These are phyloP conservation scores for Alaudala cheleensis DNA, from an alignment of 2,113 vertebrate genomes.

Conservation along the genomic window DNA sequence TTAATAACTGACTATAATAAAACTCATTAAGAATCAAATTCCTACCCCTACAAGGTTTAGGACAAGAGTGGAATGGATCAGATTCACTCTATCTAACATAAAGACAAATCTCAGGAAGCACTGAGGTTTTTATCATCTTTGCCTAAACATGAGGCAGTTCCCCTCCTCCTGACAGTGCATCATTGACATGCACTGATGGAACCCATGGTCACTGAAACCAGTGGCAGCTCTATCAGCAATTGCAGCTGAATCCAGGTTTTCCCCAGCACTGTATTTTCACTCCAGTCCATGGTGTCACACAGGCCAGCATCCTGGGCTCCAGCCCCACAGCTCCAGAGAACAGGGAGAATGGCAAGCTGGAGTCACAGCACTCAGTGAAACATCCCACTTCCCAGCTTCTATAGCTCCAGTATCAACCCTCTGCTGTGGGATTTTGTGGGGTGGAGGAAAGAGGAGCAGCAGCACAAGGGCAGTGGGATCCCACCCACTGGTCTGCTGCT, in stretches of 20 bases:
- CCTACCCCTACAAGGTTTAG: neutral
- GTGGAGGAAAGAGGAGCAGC: neutral
- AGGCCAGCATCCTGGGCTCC: neutral
- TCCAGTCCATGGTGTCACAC: neutral
- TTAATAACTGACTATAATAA: neutral
- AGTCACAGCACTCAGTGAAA: accelerated
- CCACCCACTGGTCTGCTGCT: accelerated
- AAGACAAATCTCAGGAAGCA: neutral
- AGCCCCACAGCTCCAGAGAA: neutral
- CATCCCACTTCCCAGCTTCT: neutral
- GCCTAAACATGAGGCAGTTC: neutral
- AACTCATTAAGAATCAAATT: neutral
- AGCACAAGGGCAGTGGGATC: neutral
- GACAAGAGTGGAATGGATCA: neutral
- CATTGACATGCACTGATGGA: accelerated
- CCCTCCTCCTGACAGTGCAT: accelerated
- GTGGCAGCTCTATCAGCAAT: neutral
- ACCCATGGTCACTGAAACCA: accelerated
- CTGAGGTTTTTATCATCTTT: neutral
- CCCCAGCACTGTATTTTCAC: neutral
- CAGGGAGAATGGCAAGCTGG: neutral
- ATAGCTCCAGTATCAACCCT: accelerated
- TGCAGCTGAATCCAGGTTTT: neutral
- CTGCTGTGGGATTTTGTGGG: neutral
- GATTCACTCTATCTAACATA: neutral